These are phyloP conservation scores for Coluber constrictor DNA, from an alignment of 2,797 vertebrate species.

Conservation along the genomic window DNA sequence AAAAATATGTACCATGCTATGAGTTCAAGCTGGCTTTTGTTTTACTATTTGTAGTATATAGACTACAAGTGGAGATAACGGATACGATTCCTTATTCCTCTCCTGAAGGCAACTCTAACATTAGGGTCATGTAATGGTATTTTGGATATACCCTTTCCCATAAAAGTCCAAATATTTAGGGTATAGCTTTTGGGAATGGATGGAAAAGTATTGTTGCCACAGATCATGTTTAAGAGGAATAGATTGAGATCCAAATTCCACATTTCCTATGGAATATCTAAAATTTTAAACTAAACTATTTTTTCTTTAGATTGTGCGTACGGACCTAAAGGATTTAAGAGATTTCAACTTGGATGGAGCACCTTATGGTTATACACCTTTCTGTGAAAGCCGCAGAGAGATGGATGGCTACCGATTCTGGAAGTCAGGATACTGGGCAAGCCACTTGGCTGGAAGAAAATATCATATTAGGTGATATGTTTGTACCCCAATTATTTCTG, in stretches of 20 bases:
- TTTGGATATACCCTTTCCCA: neutral
- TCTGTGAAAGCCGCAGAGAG: slow-evolving; percentile 93
- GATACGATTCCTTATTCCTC: neutral
- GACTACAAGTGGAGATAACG: neutral
- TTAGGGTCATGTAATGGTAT: neutral
- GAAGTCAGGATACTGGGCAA: slow-evolving; percentile 98
- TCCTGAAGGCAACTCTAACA: neutral
- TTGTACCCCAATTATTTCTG: fast-evolving
- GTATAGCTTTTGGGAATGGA: too few species aligned
- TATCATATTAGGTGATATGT: slow-evolving; percentile 92
- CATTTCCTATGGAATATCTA: neutral
- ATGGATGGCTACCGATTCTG: slow-evolving; percentile 99
- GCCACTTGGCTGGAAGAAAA: slow-evolving; percentile 91
- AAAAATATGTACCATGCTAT: neutral
- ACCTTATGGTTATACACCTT: slow-evolving; percentile 95
- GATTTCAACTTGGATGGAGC: slow-evolving; percentile 94
- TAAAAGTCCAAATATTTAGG: neutral
- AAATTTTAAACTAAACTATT: neutral
- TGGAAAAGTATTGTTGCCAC: neutral
- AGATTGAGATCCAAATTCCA: neutral
- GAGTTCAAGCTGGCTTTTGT: neutral
- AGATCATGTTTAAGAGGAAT: neutral
- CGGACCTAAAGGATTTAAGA: slow-evolving; percentile 91
- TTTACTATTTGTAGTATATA: neutral
- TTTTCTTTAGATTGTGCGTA: slow-evolving; percentile 87